Percentiles rank a stretch among this genome's conserved stretches.
phyloP scores from a whole-genome alignment of 1,140 invertebrate species.

The Plodia interpunctella region DNA sequence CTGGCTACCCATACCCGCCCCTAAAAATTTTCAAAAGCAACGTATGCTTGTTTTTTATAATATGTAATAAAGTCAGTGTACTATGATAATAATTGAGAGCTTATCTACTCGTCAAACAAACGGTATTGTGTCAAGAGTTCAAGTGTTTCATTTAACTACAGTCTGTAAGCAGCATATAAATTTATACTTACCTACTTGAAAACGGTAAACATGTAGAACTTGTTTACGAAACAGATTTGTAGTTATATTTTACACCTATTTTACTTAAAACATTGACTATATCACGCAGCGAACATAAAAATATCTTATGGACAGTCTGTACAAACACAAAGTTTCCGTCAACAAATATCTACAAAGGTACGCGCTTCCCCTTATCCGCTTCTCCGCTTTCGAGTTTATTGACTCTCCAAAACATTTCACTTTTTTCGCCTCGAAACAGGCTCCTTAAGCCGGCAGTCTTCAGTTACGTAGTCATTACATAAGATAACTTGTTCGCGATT shows the following conservation, averaged over 20 bases:
- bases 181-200: conserved; percentile 16
- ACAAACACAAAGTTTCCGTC: conserved; percentile 31
- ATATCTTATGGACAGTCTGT: conserved; percentile 7
- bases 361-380: conserved; percentile 26
- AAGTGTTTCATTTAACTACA: not conserved
- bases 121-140: not conserved
- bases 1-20: not conserved
- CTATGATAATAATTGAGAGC: not conserved
- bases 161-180: conserved; percentile 16
- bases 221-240: too few relatives aligned
- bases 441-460: conserved; percentile 26
- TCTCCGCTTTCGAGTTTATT: conserved; percentile 38
- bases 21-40: too few relatives aligned
- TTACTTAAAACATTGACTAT: too few relatives aligned
- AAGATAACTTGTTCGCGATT: conserved; percentile 27
- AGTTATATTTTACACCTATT: too few relatives aligned
- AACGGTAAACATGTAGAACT: not conserved
- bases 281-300: too few relatives aligned
- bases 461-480: conserved; percentile 31
- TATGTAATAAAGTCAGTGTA: not conserved
- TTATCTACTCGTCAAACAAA: not conserved
- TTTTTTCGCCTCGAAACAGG: conserved; percentile 33
- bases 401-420: conserved; percentile 40
- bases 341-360: too few relatives aligned
- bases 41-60: not conserved